Evolutionary conservation across 2,888 invertebrate genomes (phyloP).

Genomic region (Drosophila trichaetosa): DNA sequence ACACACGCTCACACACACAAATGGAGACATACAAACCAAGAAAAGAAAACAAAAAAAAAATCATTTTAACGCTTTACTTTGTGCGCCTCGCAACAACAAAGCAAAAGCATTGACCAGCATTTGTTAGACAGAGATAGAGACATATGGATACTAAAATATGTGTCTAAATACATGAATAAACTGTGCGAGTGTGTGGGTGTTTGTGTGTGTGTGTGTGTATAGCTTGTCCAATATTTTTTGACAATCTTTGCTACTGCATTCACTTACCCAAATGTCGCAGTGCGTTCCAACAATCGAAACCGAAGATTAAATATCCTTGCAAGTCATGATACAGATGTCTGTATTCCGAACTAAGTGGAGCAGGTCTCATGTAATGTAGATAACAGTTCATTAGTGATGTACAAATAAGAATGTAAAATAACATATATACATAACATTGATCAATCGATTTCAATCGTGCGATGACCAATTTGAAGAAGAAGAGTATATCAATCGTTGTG

Average conservation of each 20-base stretch:
- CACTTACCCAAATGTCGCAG: conserved; percentile 39
- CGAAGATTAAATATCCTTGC: neutral
- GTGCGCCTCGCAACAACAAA: conserved; percentile 18
- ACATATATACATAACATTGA: neutral
- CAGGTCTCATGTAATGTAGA: neutral
- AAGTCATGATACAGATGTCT: neutral
- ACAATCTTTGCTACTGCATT: conserved; percentile 53
- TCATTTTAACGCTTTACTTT: conserved; percentile 64
- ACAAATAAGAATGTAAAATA: neutral
- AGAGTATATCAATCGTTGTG: too few species aligned
- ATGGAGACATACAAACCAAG: neutral
- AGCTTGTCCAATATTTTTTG: conserved; percentile 58
- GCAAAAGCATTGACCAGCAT: conserved; percentile 65
- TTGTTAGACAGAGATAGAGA: conserved; percentile 23
- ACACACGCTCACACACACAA: conserved; percentile 15
- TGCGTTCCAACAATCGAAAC: conserved; percentile 28
- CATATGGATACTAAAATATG: conserved; percentile 3
- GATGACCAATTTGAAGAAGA: neutral
- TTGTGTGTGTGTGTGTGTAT: conserved; percentile 8
- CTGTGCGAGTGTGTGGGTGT: conserved; percentile 6
- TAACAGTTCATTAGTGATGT: neutral
- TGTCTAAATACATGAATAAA: conserved; percentile 1
- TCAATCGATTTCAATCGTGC: neutral
- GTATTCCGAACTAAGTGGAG: neutral
- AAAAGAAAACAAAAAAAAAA: conserved; percentile 51